phyloP scores from a whole-genome alignment of 2,888 invertebrate genomes.

The Xestia c-nigrum region DNA sequence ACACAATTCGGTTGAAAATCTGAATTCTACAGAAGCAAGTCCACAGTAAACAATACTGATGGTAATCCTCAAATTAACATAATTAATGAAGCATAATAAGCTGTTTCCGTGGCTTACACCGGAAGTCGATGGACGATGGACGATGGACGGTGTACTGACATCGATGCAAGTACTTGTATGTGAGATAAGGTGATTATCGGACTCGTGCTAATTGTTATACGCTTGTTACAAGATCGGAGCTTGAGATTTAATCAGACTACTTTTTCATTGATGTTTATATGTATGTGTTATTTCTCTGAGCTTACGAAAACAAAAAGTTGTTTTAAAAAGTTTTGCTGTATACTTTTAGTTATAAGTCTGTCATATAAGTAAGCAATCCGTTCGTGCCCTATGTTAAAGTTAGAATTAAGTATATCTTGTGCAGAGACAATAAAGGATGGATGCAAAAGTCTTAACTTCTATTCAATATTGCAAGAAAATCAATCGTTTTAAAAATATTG shows the following conservation, averaged over 20 bases:
- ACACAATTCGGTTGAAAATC: neutral
- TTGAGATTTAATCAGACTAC: neutral
- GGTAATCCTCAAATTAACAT: slow-evolving; percentile 53
- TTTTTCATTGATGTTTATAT: neutral
- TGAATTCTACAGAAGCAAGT: neutral
- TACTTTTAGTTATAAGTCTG: neutral
- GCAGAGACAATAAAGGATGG: neutral
- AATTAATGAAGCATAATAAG: slow-evolving; percentile 55
- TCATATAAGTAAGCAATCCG: neutral
- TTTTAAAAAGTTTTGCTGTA: neutral
- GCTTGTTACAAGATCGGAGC: slow-evolving; percentile 19
- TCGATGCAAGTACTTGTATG: slow-evolving; percentile 1
- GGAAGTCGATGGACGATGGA: slow-evolving; percentile 33
- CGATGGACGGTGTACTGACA: neutral
- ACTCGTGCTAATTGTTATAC: slow-evolving; percentile 29
- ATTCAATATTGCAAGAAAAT: neutral
- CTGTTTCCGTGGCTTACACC: slow-evolving; percentile 37
- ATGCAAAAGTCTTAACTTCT: neutral
- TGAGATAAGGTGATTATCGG: slow-evolving; percentile 44
- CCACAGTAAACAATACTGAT: slow-evolving; percentile 4
- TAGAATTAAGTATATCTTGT: neutral
- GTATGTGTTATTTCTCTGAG: neutral
- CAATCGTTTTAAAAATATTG: neutral
- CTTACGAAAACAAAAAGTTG: neutral
- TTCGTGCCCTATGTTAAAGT: neutral